These are phyloP conservation scores for Chelon auratus DNA, from an alignment of 2,797 vertebrate species.

Conservation along the genomic window DNA sequence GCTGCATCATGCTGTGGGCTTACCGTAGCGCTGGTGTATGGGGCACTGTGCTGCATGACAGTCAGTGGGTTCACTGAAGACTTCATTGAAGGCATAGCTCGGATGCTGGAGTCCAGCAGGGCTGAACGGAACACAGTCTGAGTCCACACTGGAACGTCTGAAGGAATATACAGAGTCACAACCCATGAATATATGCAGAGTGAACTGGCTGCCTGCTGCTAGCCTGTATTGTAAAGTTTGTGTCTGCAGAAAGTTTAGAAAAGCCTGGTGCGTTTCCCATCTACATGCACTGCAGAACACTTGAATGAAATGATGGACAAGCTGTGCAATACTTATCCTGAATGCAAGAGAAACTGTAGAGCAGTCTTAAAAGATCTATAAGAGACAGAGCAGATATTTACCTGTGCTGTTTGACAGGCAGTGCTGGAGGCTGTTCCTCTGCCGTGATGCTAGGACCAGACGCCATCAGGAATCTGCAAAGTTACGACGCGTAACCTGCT, in stretches of 20 bases:
- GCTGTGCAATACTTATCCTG: not conserved
- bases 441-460: constrained; percentile 26
- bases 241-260: not conserved
- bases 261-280: not conserved
- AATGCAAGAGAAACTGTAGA: not conserved
- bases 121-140: constrained; percentile 49
- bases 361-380: not conserved
- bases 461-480: constrained; percentile 57
- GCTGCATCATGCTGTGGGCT: constrained; percentile 3
- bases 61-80: constrained; percentile 70
- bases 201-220: not conserved
- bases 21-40: constrained; percentile 78
- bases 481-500: constrained; percentile 8
- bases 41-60: constrained; percentile 80
- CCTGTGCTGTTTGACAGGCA: constrained; percentile 84
- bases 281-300: not conserved
- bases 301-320: not conserved
- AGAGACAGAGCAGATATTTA: constrained; percentile 28
- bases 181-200: not conserved
- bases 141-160: constrained; percentile 65
- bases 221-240: not conserved
- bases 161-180: constrained; percentile 27
- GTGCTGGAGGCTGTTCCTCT: constrained; percentile 68
- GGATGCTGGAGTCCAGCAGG: constrained; percentile 40
- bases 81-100: constrained; percentile 43